Percentiles rank a stretch among this genome's conserved stretches.
Evolutionary conservation across 2,888 invertebrate species (phyloP).

Genomic region (Pollenia angustigena): DNA sequence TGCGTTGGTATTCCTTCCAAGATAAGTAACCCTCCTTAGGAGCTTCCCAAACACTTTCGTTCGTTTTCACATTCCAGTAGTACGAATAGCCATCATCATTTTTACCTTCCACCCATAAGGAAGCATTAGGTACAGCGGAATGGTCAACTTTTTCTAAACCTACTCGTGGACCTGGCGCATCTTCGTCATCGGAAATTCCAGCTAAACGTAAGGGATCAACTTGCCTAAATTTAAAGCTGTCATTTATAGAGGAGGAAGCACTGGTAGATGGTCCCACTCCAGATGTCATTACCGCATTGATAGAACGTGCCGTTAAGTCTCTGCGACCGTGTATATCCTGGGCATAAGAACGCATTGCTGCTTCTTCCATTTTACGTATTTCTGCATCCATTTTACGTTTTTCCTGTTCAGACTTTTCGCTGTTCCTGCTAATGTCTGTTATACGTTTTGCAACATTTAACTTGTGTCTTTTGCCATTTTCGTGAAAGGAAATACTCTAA

Average conservation of each 20-base stretch:
- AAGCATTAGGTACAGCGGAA: constrained; percentile 81
- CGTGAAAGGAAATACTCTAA: constrained; percentile 97
- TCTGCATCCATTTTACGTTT: constrained; percentile 91
- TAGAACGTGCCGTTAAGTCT: constrained; percentile 82
- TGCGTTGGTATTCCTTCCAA: constrained; percentile 87
- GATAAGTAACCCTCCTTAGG: constrained; percentile 89
- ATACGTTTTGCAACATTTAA: constrained; percentile 95
- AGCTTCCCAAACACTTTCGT: constrained; percentile 91
- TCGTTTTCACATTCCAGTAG: constrained; percentile 94
- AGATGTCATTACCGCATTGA: constrained; percentile 79
- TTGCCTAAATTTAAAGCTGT: constrained; percentile 75
- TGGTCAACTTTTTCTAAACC: constrained; percentile 79
- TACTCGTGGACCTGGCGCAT: constrained; percentile 77
- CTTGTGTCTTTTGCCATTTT: constrained; percentile 96
- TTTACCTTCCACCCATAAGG: constrained; percentile 91
- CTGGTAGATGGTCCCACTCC: constrained; percentile 79
- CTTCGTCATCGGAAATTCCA: constrained; percentile 81
- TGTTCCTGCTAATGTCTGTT: constrained; percentile 92
- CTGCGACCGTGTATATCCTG: constrained; percentile 88
- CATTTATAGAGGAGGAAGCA: constrained; percentile 55
- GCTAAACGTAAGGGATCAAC: constrained; percentile 82
- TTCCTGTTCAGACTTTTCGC: constrained; percentile 91
- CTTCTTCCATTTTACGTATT: constrained; percentile 94
- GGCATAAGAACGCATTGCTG: constrained; percentile 94
- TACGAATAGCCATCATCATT: constrained; percentile 91